Base-by-base conservation (phyloP, 2,113 vertebrate genomes). In the Apteryx owenii region DNA sequence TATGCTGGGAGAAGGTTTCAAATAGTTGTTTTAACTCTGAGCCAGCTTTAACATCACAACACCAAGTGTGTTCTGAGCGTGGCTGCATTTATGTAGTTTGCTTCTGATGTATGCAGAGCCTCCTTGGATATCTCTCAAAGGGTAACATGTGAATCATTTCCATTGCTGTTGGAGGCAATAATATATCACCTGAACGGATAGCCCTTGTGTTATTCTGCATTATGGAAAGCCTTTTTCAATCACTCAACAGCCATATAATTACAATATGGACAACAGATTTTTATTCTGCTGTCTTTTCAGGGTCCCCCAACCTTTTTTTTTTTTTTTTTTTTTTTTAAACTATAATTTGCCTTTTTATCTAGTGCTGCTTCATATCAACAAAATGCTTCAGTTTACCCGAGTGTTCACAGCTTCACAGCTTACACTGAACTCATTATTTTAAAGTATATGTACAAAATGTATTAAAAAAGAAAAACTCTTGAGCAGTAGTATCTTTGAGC, bases 231-330 rank as follows among this genome's bases (percentile, higher is more conserved):
- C 36, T 78, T 82, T 88, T 73, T 87, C 81, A 70, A 7, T 92
- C 87, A 79, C 81, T 95, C 91, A 85, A 25, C 94, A 97, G 91
- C 91, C 58, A 6, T 51, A 21, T 70, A 80, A 85, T 90, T 92
- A 50, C 92, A 94, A 76, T 90, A 79, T 79, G 92, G 92, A 81
- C 93, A 92, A 72, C 94, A 96, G 85, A 81, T 89, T 95, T 93
- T 62, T 46, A 86, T 94, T 85, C 80, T 50, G 31, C 54, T 54
- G 60, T 73, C 62, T 95, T 81, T 96, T 50, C 80, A 75, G 85
- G 85, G 64, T 85, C 40, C 86, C 50, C n/a, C 36, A 38, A 38
- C 36, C 36, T 38, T 38, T 38, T 38, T 38, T 38, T 38, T 38
- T 38, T 36, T 36, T 36, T 36, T 38, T 38, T 95, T 93, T 69